Base-by-base conservation (phyloP, 2,888 invertebrate genomes). In the Reticulitermes lucifugus region DNA sequence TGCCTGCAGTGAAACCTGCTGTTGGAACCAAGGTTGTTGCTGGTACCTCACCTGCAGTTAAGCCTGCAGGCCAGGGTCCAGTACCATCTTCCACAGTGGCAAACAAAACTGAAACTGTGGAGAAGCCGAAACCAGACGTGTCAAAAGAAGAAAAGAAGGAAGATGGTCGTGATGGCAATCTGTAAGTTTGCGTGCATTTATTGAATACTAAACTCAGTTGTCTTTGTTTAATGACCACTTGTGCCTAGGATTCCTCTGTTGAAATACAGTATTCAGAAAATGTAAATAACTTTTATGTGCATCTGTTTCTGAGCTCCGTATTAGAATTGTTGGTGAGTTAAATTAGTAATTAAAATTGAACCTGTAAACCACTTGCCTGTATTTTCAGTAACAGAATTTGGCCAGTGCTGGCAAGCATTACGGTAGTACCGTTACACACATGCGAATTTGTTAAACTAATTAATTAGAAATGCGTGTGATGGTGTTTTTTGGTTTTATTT, bases 161-260 rank as follows among this genome's bases (percentile, higher is more conserved):
- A 89, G 96, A 96, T 88, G 96, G 96, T 88, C 93, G 97, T 65
- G 96, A 96, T 90, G 96, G 96, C 89, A 95, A 95, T 89, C 91
- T 95, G 95, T 95, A 89, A 93, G 94, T 93, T 29, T 14, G 3
- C n/a, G 0, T n/a, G 25, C 7, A 2, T n/a, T 65, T 65, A 10
- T 6, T 1, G 25, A 65, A n/a, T 46, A 46, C 9, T 46, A 46
- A 46, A 46, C 6, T 12, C 12, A 46, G 10, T 46, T 7, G 6
- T 46, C 12, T 46, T 46, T 46, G 46, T 46, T 9, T 46, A 46
- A 46, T 12, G 12, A 12, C 6, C 12, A 12, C 9, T 46, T 46
- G 9, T 46, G 9, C 9, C 46, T 7, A 46, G 12, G 9, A 12
- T 46, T 46, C 6, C 46, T 46, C 46, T 46, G 12, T 46, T 46